Evolutionary conservation across 1,140 invertebrate genomes (phyloP), one percentile per base, ranked within the genome.

Genomic region (Colletes gigas): DNA sequence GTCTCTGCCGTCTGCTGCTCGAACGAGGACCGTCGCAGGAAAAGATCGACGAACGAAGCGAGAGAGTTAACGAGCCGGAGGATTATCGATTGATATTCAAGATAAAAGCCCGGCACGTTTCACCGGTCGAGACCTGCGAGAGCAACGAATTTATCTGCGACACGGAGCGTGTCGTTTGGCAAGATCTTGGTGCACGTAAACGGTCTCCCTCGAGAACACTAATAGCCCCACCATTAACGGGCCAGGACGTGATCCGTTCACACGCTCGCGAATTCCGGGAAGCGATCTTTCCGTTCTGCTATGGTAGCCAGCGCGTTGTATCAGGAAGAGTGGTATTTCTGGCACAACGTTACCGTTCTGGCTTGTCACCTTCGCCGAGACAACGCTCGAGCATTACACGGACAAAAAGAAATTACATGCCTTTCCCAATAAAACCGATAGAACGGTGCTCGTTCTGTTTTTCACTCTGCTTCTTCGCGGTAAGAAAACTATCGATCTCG

Each of bases 151-250:
- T 82, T 82, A 82, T 82, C 81, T 73, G 79, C 74, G 74, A 77
- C 68, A 82, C 67, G 77, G 30, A 57, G 30, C 67, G 80, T 80
- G 67, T 80, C 70, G 77, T 73, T 63, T 62, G 71, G 67, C 81
- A 73, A 82, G 77, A 69, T 83, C 77, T 62, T 73, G 77, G 60
- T 66, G 77, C 68, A 83, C 73, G 81, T 83, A 80, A 83, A 83
- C 81, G 77, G 65, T 80, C 81, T 78, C 81, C 78, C 63, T 73
- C 77, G 77, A 65, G 69, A 83, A 83, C 77, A 52, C 57, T 82
- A 86, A 86, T 86, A 82, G 84, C 82, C 74, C 82, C 74, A 62
- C 83, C 83, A 84, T 86, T 84, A 82, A 84, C 79, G 69, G 70
- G 74, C 70, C 77, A 65, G 73, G 52, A 86, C 77, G 70, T 74